Evolutionary conservation across 2,113 vertebrate genomes (phyloP).

Genomic region (Hippoglossus stenolepis): DNA sequence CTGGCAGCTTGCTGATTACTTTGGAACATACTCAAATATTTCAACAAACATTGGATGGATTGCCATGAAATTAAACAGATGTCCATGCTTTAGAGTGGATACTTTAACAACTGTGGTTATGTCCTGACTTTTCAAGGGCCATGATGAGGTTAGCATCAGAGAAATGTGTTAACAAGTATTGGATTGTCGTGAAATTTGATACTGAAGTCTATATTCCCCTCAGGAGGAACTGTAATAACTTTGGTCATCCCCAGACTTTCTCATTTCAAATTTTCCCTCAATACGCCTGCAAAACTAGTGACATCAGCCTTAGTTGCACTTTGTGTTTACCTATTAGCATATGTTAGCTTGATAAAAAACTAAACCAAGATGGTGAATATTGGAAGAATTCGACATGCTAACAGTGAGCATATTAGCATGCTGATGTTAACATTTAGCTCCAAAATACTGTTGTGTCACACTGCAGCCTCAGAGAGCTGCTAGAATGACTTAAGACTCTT

Average conservation of each 20-base stretch:
- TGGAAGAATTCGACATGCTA: not conserved
- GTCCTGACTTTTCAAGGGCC: not conserved
- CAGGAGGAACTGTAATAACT: not conserved
- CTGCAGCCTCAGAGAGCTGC: too few species aligned
- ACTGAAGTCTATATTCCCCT: not conserved
- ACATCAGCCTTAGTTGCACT: not conserved
- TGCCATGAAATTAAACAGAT: conserved; percentile 1
- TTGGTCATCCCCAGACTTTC: not conserved
- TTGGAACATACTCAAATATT: conserved; percentile 1
- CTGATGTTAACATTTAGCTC: too few species aligned
- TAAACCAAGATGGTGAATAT: not conserved
- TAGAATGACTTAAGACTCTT: too few species aligned
- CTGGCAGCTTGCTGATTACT: not conserved
- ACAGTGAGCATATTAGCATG: too few species aligned
- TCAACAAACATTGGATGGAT: conserved; percentile 7
- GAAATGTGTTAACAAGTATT: conserved; percentile 2
- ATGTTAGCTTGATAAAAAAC: not conserved
- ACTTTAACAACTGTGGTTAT: conserved; percentile 22
- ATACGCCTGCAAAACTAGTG: too few species aligned
- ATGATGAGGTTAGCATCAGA: not conserved
- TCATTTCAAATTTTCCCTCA: not conserved
- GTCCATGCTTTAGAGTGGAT: conserved; percentile 3
- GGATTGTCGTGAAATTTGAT: conserved; percentile 15
- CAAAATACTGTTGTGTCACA: too few species aligned
- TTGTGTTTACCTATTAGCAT: not conserved